These are phyloP conservation scores for Pemphigus obesinymphae DNA, from an alignment of 1,140 invertebrate species.

Conservation along the genomic window DNA sequence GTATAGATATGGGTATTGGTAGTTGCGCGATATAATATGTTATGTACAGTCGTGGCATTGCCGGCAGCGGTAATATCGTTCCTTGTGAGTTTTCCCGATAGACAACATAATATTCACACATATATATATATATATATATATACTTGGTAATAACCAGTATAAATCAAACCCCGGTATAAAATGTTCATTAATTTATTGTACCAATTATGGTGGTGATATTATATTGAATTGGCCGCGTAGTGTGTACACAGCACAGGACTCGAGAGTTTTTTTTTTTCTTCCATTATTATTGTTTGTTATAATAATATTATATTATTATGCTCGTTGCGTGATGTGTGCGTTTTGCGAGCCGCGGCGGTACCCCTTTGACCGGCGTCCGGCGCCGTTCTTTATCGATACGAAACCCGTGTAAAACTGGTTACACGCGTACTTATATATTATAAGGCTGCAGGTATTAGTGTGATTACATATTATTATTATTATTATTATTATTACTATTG, in stretches of 20 bases:
- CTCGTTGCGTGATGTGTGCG: conserved; percentile 2
- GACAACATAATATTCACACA: not conserved
- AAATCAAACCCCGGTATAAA: not conserved
- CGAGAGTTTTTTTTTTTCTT: not conserved
- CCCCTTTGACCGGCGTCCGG: conserved; percentile 32
- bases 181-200: conserved; percentile 24
- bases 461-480: not conserved
- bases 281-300: conserved; percentile 16
- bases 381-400: conserved; percentile 27
- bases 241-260: not conserved
- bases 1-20: no score
- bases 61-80: not conserved
- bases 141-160: not conserved
- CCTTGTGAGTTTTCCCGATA: not conserved
- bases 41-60: not conserved
- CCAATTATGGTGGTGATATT: conserved; percentile 13
- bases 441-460: no score
- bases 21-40: no score
- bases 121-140: no score
- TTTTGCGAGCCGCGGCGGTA: conserved; percentile 14
- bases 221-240: not conserved
- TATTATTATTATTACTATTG: not conserved
- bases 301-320: no score
- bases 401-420: conserved; percentile 17
- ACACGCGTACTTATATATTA: no score